These are phyloP conservation scores for Macrotrachela quadricornifera DNA, from an alignment of 1,140 invertebrate species.

Conservation along the genomic window DNA sequence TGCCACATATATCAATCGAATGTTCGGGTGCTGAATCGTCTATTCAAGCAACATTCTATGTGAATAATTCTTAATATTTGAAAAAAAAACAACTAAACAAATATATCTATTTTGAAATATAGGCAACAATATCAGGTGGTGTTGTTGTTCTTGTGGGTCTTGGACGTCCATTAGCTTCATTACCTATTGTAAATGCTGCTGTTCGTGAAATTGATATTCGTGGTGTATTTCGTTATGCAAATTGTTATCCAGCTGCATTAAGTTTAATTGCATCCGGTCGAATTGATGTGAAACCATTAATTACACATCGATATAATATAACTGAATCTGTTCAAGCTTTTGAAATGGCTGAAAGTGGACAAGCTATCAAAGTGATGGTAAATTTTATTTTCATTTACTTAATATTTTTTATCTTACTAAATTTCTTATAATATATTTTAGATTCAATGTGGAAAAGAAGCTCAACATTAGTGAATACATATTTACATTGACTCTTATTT, in stretches of 20 bases:
- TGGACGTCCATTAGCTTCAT: slow-evolving; percentile 48
- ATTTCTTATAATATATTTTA: too few species aligned
- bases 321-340: slow-evolving; percentile 67
- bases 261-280: slow-evolving; percentile 57
- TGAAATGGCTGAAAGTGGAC: slow-evolving; percentile 40
- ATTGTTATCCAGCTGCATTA: slow-evolving; percentile 60
- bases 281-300: slow-evolving; percentile 61
- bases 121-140: slow-evolving; percentile 64
- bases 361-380: slow-evolving; percentile 23
- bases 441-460: too few species aligned
- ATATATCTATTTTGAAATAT: slow-evolving; percentile 12
- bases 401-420: too few species aligned
- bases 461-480: too few species aligned
- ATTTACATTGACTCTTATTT: too few species aligned
- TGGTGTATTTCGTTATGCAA: slow-evolving; percentile 70
- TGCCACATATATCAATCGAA: slow-evolving; percentile 59
- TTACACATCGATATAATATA: slow-evolving; percentile 68
- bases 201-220: slow-evolving; percentile 65
- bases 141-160: slow-evolving; percentile 60
- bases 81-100: neutral
- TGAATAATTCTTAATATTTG: slow-evolving; percentile 25
- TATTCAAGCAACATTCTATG: slow-evolving; percentile 49
- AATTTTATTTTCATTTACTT: too few species aligned
- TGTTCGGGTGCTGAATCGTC: slow-evolving; percentile 59
- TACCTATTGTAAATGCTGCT: slow-evolving; percentile 57